A percentile compares a stretch with the other conserved stretches of the same genome.
These are phyloP conservation scores for Aptenodytes patagonicus DNA, from an alignment of 2,113 vertebrate species.

Conservation along the genomic window DNA sequence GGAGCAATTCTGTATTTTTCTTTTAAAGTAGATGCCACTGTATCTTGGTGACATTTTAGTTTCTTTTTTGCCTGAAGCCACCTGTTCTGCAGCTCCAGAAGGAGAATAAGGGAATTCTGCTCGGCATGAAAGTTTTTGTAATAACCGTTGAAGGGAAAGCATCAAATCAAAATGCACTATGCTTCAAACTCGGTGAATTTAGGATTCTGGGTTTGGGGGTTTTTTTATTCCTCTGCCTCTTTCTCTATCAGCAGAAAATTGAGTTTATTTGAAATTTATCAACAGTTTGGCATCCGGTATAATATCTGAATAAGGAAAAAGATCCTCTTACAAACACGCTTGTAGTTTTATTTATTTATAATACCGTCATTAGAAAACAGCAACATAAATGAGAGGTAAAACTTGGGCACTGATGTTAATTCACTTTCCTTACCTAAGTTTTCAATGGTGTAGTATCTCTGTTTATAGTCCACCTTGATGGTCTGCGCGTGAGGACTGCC, in stretches of 20 bases:
- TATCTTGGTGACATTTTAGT: neutral
- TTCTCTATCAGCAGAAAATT: neutral
- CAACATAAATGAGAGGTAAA: neutral
- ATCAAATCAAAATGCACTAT: neutral
- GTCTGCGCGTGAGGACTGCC: constrained; percentile 96
- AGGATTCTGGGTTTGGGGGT: neutral
- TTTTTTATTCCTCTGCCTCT: neutral
- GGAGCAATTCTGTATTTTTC: neutral
- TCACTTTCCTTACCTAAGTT: constrained; percentile 81
- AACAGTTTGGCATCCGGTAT: neutral
- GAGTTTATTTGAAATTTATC: neutral
- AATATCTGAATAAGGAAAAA: neutral
- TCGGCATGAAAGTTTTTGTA: fast-evolving
- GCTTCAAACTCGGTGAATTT: neutral
- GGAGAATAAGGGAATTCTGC: neutral
- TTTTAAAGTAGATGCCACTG: neutral
- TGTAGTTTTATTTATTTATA: neutral
- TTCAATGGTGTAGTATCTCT: constrained; percentile 97
- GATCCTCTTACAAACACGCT: neutral
- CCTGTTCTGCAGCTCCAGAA: neutral
- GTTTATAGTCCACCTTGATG: constrained; percentile 97
- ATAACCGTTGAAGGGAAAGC: neutral
- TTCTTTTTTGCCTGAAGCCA: neutral
- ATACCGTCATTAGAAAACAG: neutral
- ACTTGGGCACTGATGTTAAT: fast-evolving